These are phyloP conservation scores for Entelurus aequoreus DNA, from an alignment of 2,113 vertebrate species.

Conservation along the genomic window DNA sequence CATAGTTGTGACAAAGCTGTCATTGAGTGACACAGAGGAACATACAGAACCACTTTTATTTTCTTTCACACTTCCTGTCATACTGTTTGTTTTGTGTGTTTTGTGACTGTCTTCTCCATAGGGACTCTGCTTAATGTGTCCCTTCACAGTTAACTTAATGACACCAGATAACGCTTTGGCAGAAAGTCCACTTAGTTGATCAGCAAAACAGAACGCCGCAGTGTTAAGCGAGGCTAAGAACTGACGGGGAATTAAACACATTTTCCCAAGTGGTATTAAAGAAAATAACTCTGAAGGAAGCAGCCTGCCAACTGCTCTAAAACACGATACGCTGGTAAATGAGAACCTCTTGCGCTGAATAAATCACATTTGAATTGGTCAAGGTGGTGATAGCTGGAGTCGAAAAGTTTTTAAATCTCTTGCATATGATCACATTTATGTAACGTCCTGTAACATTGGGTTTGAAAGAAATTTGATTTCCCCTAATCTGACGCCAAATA, in stretches of 20 bases:
- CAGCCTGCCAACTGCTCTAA: conserved; percentile 3
- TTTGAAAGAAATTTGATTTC: background rate
- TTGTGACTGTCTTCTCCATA: conserved; percentile 37
- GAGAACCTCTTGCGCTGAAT: background rate
- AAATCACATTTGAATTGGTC: background rate
- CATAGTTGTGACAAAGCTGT: background rate
- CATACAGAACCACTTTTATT: conserved; percentile 28
- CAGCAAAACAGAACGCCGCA: background rate
- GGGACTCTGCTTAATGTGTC: conserved; percentile 32
- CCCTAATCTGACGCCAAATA: background rate
- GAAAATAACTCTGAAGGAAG: background rate
- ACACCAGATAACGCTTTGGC: background rate
- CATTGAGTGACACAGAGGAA: conserved; percentile 29
- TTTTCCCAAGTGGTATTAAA: conserved; percentile 1
- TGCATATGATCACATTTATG: background rate
- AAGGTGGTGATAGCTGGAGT: background rate
- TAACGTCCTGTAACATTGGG: background rate
- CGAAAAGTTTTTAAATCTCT: background rate
- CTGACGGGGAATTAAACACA: background rate
- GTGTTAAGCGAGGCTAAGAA: background rate
- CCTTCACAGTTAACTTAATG: conserved; percentile 33
- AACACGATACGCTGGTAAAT: conserved; percentile 1
- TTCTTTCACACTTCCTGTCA: conserved; percentile 35
- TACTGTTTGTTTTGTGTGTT: conserved; percentile 29
- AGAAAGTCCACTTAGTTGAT: conserved; percentile 7